Base-by-base conservation (phyloP, 2,113 vertebrate species). In the Mobula birostris region DNA sequence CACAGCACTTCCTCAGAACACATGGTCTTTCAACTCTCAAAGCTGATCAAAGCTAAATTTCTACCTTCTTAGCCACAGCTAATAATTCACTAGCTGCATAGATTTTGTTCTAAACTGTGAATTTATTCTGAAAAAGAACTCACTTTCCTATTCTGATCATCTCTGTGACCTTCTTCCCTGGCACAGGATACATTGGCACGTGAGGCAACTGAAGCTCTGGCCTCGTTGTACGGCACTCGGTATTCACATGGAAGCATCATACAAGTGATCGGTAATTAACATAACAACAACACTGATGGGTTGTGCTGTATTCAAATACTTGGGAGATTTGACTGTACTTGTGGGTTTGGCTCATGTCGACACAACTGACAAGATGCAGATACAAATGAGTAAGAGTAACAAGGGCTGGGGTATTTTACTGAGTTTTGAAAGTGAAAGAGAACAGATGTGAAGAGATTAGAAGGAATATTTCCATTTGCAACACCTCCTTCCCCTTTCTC, bases 221-320 rank as follows among this genome's bases (percentile, higher is more conserved):
- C 96, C 8, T 98, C 98, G 24, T 96, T 99, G 14, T 97, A 99
- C 0, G 97, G 97, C 36, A 99, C 98, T 27, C 0, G 76, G 0
- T 99, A 96, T 95, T 61, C 21, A 94, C 99, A 98, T 0, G 98
- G 99, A 95, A 99, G 97, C 97, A 98, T 98, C 96, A 97, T 98
- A 95, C 95, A 94, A 78, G 97, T 97, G 91, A 99, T 99, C 96
- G 99, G 99, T 99, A 96, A 98, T 98, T 97, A 83, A 66, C 17
- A 1, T 19, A 36, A 6, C 63, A 15, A 1, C 5, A 90, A 68
- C 80, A 8, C 19, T 24, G 40, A 9, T 83, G 80, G 17, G 21
- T 66, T 63, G 5, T 63, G 9, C 29, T 88, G 0, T 66, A 88
- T 17, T 66, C 61, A 88, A 83, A 32, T 8, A 24, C 36, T n/a